Percentiles rank a stretch among this genome's conserved stretches.
Evolutionary conservation across 2,797 vertebrate species (phyloP).

Genomic region (Rhadinocentrus ornatus): DNA sequence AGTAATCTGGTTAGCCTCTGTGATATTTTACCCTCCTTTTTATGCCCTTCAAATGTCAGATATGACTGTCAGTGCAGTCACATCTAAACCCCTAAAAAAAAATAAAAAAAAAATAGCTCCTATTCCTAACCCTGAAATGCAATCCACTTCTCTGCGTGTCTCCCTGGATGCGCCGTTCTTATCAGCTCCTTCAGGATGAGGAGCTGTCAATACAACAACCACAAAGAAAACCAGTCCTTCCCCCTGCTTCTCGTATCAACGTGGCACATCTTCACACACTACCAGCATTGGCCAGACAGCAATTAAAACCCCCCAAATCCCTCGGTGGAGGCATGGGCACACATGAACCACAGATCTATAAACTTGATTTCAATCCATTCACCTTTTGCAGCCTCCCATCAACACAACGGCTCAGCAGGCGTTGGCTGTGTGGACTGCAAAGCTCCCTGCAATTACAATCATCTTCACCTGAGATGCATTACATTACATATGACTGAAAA

Average conservation of each 20-base stretch:
- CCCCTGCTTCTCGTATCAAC: slow-evolving; percentile 57
- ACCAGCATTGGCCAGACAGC: slow-evolving; percentile 65
- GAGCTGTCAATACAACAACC: slow-evolving; percentile 81
- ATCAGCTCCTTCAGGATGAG: slow-evolving; percentile 77
- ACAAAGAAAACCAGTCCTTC: slow-evolving; percentile 62
- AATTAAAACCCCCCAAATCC: slow-evolving; percentile 73
- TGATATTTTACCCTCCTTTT: slow-evolving; percentile 50
- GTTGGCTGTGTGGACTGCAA: slow-evolving; percentile 59
- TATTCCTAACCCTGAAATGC: slow-evolving; percentile 69
- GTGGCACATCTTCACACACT: slow-evolving; percentile 67
- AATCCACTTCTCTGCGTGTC: slow-evolving; percentile 71
- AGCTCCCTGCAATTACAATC: slow-evolving; percentile 71
- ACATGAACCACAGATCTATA: slow-evolving; percentile 81
- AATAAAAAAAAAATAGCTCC: no score
- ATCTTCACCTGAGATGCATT: slow-evolving; percentile 59
- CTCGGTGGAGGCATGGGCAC: slow-evolving; percentile 37
- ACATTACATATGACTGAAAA: slow-evolving; percentile 57
- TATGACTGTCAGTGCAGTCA: slow-evolving; percentile 13
- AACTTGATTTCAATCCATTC: slow-evolving; percentile 78
- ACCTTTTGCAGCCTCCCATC: slow-evolving; percentile 63
- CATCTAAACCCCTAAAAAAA: background rate
- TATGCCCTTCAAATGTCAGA: slow-evolving; percentile 37
- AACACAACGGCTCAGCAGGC: slow-evolving; percentile 54
- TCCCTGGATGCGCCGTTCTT: slow-evolving; percentile 69
- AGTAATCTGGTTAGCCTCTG: slow-evolving; percentile 29